Evolutionary conservation across 1,140 invertebrate genomes (phyloP), one percentile per base, ranked within the genome.

Genomic region (Latrodectus geometricus): DNA sequence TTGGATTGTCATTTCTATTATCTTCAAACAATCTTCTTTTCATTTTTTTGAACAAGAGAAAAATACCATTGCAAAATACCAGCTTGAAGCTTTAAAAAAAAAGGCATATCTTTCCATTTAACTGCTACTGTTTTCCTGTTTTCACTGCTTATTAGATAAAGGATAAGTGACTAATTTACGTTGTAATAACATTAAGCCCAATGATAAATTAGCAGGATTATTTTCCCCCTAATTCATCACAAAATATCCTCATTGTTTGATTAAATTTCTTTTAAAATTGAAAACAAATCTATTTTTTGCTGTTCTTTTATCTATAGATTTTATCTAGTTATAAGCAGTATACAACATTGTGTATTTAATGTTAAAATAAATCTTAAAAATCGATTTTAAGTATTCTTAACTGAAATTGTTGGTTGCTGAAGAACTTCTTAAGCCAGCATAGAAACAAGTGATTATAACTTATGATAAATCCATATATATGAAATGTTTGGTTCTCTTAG

Each of bases 111-210:
- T 23, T 54, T 50, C 15, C 56, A 14, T 50, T 11, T 11, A 80
- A 17, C 20, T 54, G 65, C 66, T 80, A 80, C 70, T 80, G 68
- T 52, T 80, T 50, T 70, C 65, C 48, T 68, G 77, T 76, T 76
- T 76, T 50, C 74, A 56, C 61, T 78, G 15, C 17, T 70, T 65
- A 80, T 80, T 70, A 70, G 66, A 56, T 52, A n/a, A 70, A 54
- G 11, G 78, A 80, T 80, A 80, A 80, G 66, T 70, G 68, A 70
- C 65, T 80, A 80, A 80, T 80, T 80, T 70, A 80, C 65, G 68
- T 65, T 70, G 20, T 66, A 65, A 70, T 80, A 72, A 70, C 66
- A 70, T 70, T 70, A 69, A 79, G 17, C 68, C 48, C 49, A 48
- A 17, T 69, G 78, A 70, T 80, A 80, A 70, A 80, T 49, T 80